Evolutionary conservation across 2,113 vertebrate genomes (phyloP), one percentile per base, ranked within the genome.

Genomic region (Dasypus novemcinctus): DNA sequence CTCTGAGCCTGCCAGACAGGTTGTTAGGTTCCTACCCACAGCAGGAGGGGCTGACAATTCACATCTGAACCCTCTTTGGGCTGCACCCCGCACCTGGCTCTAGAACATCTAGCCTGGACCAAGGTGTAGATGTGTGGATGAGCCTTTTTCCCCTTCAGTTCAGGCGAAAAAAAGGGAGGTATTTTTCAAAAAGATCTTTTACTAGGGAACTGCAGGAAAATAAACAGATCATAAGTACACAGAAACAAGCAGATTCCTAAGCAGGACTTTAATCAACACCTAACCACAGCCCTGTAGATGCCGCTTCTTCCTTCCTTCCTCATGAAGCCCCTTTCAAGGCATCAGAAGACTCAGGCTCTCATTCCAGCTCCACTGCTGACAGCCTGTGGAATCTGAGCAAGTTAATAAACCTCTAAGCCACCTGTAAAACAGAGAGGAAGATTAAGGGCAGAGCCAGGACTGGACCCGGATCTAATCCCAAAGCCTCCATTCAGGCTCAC

Each of bases 131-230:
- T 10, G 20, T 83, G 68, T 1, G 83, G 46, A 84, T 27, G 49
- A 87, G 61, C 72, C 75, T 64, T 94, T 63, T 91, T 46, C 59
- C 63, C 54, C 49, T 72, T 84, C 4, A 71, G 68, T 88, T 92
- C 72, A 95, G 49, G 74, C 88, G 54, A 81, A 93, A 81, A 93
- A 59, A 12, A 61, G 49, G 57, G 49, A 95, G 11, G 36, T 10
- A 9, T 13, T 72, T 95, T 93, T 89, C 78, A 61, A 68, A 69
- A 91, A 93, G 46, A 38, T 64, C 38, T 86, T 93, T 91, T 82
- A 88, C 91, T 79, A 86, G 88, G 86, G 95, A 93, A 96, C 52
- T 43, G 54, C 87, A 95, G 57, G 49, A 91, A 95, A 94, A 90
- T 41, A 74, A 94, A 87, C 46, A 59, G 63, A 82, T 61, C 23